Conservation (phyloP, 1,140 invertebrate species). For the Calliphora vicina region DNA sequence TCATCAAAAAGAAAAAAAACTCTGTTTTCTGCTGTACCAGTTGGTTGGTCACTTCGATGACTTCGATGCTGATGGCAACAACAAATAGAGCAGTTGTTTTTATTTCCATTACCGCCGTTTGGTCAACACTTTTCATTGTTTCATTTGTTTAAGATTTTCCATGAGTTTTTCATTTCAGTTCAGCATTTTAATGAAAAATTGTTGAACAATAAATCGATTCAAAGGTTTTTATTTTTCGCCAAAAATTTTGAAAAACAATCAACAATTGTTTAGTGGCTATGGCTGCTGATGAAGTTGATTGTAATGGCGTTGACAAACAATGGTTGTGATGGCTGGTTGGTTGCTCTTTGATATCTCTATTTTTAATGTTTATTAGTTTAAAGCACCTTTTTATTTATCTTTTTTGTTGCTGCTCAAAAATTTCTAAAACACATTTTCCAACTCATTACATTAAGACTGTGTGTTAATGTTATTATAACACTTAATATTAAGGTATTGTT, state of each 20-base stretch:
- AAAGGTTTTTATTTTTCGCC: not conserved
- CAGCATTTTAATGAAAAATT: constrained; percentile 2
- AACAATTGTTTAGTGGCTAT: not conserved
- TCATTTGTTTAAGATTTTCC: not conserved
- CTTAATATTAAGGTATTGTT: not conserved
- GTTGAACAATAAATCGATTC: not conserved
- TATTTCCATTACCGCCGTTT: constrained; percentile 1
- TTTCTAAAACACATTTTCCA: not conserved
- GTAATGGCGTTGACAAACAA: not conserved
- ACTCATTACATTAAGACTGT: not conserved
- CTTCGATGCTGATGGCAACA: not conserved
- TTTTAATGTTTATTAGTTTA: not conserved
- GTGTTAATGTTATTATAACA: not conserved
- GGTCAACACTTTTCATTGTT: constrained; percentile 9
- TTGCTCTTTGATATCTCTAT: not conserved
- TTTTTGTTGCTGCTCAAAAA: not conserved
- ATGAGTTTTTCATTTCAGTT: not conserved
- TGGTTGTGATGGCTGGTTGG: not conserved
- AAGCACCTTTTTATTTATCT: not conserved
- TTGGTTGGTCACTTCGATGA: not conserved
- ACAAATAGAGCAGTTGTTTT: constrained; percentile 9
- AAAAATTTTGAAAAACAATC: not conserved
- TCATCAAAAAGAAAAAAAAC: not conserved
- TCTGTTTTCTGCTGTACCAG: not conserved
- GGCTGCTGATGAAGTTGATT: not conserved